A percentile compares a stretch with the other conserved stretches of the same genome.
Evolutionary conservation across 2,797 vertebrate species (phyloP).

Genomic region (Amphiprion clarkii): DNA sequence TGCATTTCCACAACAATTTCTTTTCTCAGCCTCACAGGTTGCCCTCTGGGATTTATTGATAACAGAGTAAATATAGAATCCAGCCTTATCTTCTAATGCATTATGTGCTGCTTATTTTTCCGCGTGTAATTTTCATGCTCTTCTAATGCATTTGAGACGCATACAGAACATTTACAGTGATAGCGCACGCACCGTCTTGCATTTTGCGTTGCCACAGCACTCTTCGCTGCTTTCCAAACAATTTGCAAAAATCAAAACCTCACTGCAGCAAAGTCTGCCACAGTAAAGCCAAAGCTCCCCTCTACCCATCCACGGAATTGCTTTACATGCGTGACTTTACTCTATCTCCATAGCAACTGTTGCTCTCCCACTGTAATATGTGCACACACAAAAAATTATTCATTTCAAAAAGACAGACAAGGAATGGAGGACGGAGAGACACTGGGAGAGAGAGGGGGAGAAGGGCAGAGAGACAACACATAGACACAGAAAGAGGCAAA

Average conservation of each 20-base stretch:
- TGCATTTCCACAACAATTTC: too few species aligned
- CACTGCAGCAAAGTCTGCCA: constrained; percentile 49
- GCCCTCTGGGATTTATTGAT: not conserved
- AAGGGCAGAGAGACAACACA: constrained; percentile 19
- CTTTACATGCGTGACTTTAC: constrained; percentile 79
- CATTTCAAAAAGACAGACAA: constrained; percentile 61
- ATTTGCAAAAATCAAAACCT: constrained; percentile 30
- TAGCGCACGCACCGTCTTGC: not conserved
- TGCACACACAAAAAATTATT: constrained; percentile 59
- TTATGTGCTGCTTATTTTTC: not conserved
- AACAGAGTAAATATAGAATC: not conserved
- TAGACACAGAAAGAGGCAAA: constrained; percentile 14
- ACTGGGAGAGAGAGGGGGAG: constrained; percentile 12
- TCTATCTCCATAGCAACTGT: constrained; percentile 86
- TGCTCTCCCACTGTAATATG: constrained; percentile 77
- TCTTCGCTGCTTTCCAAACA: constrained; percentile 16
- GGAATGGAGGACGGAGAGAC: constrained; percentile 45
- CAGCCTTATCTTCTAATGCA: not conserved
- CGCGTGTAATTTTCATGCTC: not conserved
- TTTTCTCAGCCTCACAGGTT: too few species aligned
- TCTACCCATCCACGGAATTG: constrained; percentile 70
- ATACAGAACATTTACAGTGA: not conserved
- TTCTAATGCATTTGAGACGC: not conserved
- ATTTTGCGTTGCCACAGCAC: not conserved
- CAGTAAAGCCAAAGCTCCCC: constrained; percentile 48